phyloP scores from a whole-genome alignment of 2,797 vertebrate genomes.

The Danio aesculapii region DNA sequence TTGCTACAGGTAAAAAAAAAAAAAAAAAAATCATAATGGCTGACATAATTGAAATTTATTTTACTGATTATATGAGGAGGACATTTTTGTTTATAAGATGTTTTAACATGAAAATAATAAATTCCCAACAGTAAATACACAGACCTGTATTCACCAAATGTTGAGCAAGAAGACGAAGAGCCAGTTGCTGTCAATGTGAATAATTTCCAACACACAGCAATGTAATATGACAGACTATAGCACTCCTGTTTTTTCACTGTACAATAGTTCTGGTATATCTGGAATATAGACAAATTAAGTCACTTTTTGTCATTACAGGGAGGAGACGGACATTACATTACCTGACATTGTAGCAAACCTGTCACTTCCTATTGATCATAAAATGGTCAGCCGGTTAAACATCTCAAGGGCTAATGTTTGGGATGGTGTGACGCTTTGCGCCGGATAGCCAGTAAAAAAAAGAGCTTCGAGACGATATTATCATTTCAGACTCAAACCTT shows the following conservation, averaged over 20 bases:
- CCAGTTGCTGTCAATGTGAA: constrained; percentile 15
- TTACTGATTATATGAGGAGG: constrained; percentile 13
- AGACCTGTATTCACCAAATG: constrained; percentile 38
- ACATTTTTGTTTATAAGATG: constrained; percentile 17
- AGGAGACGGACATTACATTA: too few species aligned
- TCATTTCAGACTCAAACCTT: too few species aligned
- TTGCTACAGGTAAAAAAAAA: constrained; percentile 1
- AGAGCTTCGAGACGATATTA: too few species aligned
- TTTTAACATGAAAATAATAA: constrained; percentile 14
- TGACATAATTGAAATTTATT: neutral
- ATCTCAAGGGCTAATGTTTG: too few species aligned
- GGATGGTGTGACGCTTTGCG: too few species aligned
- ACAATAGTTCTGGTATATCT: constrained; percentile 21
- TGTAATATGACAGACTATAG: constrained; percentile 22
- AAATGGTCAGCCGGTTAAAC: too few species aligned
- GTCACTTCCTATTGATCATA: too few species aligned
- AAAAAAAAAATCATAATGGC: neutral
- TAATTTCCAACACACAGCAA: constrained; percentile 16
- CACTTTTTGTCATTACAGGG: too few species aligned
- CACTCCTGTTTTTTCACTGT: constrained; percentile 25
- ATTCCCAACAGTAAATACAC: constrained; percentile 43
- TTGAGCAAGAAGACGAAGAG: constrained; percentile 30
- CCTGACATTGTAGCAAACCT: too few species aligned
- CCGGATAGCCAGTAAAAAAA: too few species aligned
- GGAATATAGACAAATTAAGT: neutral